A percentile compares a stretch with the other conserved stretches of the same genome.
phyloP scores from a whole-genome alignment of 2,113 vertebrate species.

The Cryptotis parvus region DNA sequence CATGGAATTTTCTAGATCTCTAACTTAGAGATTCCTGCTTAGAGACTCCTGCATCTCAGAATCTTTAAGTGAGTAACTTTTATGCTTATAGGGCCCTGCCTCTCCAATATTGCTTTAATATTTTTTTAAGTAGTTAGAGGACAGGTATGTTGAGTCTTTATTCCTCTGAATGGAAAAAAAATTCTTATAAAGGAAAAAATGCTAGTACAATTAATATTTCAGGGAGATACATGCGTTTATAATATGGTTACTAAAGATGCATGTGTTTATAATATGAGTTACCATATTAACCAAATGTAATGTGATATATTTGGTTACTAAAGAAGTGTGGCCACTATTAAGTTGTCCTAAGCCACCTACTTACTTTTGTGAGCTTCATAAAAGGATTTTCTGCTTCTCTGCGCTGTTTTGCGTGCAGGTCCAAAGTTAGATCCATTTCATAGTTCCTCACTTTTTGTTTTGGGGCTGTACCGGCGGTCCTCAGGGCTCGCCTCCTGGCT shows the following conservation, averaged over 20 bases:
- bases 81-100: not conserved
- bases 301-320: not conserved
- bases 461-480: too few relatives aligned
- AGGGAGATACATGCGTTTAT: not conserved
- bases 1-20: slow-evolving; percentile 10
- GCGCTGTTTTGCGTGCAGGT: not conserved
- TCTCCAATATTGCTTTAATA: not conserved
- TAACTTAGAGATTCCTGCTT: not conserved
- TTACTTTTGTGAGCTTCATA: not conserved
- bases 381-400: not conserved
- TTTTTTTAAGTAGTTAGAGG: slow-evolving; percentile 24
- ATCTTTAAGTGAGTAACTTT: slow-evolving; percentile 7
- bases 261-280: slow-evolving; percentile 12
- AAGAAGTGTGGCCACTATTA: not conserved
- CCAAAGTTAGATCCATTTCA: not conserved
- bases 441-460: not conserved
- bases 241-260: too few relatives aligned
- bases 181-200: not conserved
- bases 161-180: not conserved
- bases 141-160: not conserved
- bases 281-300: too few relatives aligned
- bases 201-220: not conserved
- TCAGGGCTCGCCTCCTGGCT: too few relatives aligned
- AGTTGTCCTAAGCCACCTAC: not conserved
- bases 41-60: not conserved